Base-by-base conservation (phyloP, 2,113 vertebrate genomes). In the Microcebus jonahi region DNA sequence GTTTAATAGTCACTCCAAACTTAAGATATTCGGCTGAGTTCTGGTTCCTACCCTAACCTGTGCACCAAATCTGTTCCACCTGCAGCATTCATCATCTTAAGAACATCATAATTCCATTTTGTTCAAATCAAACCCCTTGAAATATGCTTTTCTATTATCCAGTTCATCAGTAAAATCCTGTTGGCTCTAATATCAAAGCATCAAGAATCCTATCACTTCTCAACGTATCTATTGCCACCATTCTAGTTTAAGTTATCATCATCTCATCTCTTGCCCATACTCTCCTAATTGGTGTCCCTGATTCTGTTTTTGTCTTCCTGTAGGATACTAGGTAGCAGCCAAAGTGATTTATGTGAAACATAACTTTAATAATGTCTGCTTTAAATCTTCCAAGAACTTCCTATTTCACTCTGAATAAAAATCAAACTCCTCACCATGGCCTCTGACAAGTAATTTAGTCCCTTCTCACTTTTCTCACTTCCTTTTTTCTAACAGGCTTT, bases 331-430 rank as follows among this genome's bases (percentile, higher is more conserved):
- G 83, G 63, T 11, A 87, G 53, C 36, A 90, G 45, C 34, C 65
- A 93, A 27, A 79, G 63, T 61, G 21, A 90, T 57, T 91, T 90
- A 77, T 63, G 96, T 82, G 86, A 94, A 94, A 89, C 6, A 48
- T 48, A 79, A 77, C 79, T 90, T 94, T 71, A 93, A 88, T 87
- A 61, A 75, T 75, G 17, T 83, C 84, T 94, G 10, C 55, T 88
- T 85, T 87, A 91, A 92, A 50, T 65, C 53, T 93, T 91, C 70
- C 31, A 93, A 95, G 42, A 36, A 55, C 27, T 86, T 92, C 34
- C 29, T 21, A 61, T 68, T 68, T 94, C 45, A 59, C 65, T 59
- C 55, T 94, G 63, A 79, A 77, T 95, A 73, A 87, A 96, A 95
- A 39, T 83, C 1, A 59, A 57, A 95, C 48, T 87, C 25, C 3